Percentiles rank a stretch among this genome's conserved stretches.
Conservation (phyloP, 2,113 vertebrate species). For the Nothobranchius kuhntae region DNA sequence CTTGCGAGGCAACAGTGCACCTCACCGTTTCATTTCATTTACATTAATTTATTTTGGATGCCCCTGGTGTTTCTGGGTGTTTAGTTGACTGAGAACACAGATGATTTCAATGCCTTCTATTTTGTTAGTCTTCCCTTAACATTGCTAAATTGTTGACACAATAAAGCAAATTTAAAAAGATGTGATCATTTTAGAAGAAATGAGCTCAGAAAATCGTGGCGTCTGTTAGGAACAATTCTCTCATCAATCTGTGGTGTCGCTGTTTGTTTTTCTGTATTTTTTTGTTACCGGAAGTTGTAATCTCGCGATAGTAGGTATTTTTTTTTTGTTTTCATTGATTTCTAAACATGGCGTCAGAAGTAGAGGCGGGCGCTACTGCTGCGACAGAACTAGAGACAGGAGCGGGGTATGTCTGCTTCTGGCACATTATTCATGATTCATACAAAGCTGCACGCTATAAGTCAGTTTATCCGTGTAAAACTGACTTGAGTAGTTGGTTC, state of each 20-base stretch:
- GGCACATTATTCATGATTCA: accelerated
- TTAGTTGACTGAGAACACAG: no score
- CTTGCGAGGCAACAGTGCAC: no score
- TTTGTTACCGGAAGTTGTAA: slow-evolving; percentile 7
- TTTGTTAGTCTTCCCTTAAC: no score
- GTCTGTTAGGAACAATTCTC: not conserved
- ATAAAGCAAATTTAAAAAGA: no score
- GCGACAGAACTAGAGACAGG: slow-evolving; percentile 55
- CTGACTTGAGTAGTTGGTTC: accelerated
- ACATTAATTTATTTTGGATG: no score
- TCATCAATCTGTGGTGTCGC: slow-evolving; percentile 14
- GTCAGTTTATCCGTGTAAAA: accelerated
- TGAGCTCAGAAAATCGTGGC: no score
- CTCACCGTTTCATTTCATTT: no score
- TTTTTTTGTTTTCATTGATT: slow-evolving; percentile 54
- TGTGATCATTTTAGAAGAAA: no score
- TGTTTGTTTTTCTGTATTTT: not conserved
- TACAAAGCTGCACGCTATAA: accelerated
- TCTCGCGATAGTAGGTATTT: slow-evolving; percentile 58
- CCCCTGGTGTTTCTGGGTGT: no score
- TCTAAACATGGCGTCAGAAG: slow-evolving; percentile 79
- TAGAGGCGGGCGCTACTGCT: slow-evolving; percentile 60
- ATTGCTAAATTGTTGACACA: no score
- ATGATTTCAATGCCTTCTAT: no score
- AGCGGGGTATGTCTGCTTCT: slow-evolving; percentile 60